These are phyloP conservation scores for Channa maculata DNA, from an alignment of 2,113 vertebrate genomes.

Conservation along the genomic window DNA sequence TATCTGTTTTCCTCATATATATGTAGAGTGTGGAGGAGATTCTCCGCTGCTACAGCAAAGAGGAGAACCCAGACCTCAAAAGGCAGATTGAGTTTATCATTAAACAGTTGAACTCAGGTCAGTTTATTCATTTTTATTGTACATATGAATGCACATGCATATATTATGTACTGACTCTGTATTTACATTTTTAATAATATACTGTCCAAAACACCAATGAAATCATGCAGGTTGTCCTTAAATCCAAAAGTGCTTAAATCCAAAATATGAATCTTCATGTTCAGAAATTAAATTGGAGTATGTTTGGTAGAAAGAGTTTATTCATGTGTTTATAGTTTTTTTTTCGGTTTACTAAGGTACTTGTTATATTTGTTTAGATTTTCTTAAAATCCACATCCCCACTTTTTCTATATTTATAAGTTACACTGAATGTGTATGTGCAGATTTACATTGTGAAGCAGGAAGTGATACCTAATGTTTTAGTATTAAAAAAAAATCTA, in stretches of 20 bases:
- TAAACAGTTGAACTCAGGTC: conserved; percentile 94
- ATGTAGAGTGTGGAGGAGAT: conserved; percentile 94
- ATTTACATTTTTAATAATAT: background rate
- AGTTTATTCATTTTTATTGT: conserved; percentile 15
- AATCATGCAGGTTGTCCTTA: background rate
- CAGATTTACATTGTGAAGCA: too few relatives aligned
- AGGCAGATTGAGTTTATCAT: conserved; percentile 95
- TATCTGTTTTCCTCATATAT: conserved; percentile 35
- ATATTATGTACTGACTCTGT: background rate
- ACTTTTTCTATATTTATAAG: too few relatives aligned
- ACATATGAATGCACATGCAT: background rate
- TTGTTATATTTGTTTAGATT: too few relatives aligned
- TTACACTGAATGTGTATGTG: too few relatives aligned
- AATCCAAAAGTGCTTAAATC: too few relatives aligned
- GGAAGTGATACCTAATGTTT: too few relatives aligned
- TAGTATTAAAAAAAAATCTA: background rate
- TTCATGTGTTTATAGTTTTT: too few relatives aligned
- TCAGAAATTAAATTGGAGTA: too few relatives aligned
- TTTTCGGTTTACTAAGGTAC: too few relatives aligned
- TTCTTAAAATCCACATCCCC: too few relatives aligned
- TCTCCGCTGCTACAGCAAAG: conserved; percentile 91
- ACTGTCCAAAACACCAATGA: background rate
- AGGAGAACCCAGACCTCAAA: conserved; percentile 90
- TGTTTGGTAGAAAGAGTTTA: too few relatives aligned
- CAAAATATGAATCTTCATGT: too few relatives aligned